phyloP scores from a whole-genome alignment of 1,140 invertebrate genomes.

The Gryon sp. region DNA sequence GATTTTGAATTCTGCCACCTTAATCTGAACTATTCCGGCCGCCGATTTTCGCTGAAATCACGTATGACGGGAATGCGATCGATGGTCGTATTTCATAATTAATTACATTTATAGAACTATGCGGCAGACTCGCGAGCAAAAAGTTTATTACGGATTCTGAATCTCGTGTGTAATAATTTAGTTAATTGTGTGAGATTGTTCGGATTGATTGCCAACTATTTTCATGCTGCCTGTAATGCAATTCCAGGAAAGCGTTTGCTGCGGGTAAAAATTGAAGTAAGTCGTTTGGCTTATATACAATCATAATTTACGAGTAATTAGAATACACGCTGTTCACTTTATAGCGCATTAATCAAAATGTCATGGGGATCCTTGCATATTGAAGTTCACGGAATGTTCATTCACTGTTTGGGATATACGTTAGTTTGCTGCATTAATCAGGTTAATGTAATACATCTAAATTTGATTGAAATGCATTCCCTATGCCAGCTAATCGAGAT shows the following conservation, averaged over 20 bases:
- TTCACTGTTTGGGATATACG: conserved; percentile 10
- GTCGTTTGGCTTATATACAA: neutral
- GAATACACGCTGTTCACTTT: conserved; percentile 1
- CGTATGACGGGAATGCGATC: conserved; percentile 7
- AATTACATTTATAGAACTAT: conserved; percentile 30
- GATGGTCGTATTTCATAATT: conserved; percentile 21
- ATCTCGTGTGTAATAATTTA: conserved; percentile 12
- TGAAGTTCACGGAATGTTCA: conserved; percentile 15
- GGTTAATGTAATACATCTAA: conserved; percentile 12
- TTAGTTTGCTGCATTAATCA: conserved; percentile 18
- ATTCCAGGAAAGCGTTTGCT: too few species aligned
- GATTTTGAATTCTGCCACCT: too few species aligned
- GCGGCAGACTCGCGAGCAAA: conserved; percentile 1
- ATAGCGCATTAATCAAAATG: conserved; percentile 26
- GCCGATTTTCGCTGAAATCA: neutral
- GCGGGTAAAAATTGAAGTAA: conserved; percentile 14
- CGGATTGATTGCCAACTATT: conserved; percentile 16
- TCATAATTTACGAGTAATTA: conserved; percentile 22
- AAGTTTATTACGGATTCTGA: conserved; percentile 21
- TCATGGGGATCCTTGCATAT: neutral
- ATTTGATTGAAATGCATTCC: conserved; percentile 9
- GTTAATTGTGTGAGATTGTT: conserved; percentile 13
- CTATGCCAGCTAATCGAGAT: neutral
- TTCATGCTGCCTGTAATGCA: too few species aligned
- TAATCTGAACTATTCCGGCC: neutral